Percentiles rank a stretch among this genome's conserved stretches.
phyloP scores from a whole-genome alignment of 2,113 vertebrate genomes.

The Nestor notabilis region DNA sequence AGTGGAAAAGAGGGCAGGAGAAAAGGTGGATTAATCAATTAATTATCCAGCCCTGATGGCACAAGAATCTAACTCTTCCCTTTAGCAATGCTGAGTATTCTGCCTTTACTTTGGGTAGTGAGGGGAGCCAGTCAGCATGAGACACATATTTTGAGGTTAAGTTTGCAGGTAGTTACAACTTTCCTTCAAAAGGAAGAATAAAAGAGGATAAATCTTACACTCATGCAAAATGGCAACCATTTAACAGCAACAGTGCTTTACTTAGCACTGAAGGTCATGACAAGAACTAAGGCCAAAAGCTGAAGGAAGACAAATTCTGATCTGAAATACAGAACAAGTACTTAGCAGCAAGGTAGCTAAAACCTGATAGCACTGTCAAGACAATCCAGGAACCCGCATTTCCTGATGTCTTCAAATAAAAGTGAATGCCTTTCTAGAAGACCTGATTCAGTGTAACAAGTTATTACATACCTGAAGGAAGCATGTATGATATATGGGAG shows the following conservation, averaged over 20 bases:
- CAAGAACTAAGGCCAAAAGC: not conserved
- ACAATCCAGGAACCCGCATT: not conserved
- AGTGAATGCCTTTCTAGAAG: not conserved
- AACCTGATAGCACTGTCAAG: not conserved
- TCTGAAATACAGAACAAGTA: not conserved
- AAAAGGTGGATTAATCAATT: not conserved
- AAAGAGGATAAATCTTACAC: not conserved
- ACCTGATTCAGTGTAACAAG: not conserved
- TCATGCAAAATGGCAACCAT: not conserved
- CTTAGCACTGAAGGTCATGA: not conserved
- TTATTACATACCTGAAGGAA: not conserved
- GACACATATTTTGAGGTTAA: not conserved
- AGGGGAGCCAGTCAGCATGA: not conserved
- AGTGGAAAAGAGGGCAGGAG: not conserved
- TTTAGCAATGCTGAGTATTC: not conserved
- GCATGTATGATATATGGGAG: not conserved
- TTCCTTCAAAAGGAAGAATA: not conserved
- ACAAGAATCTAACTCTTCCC: not conserved
- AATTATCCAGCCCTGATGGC: not conserved
- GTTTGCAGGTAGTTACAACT: not conserved
- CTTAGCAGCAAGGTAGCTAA: not conserved
- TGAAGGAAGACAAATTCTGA: not conserved
- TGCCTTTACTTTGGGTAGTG: not conserved
- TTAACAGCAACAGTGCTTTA: not conserved
- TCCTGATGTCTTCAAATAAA: not conserved